phyloP scores from a whole-genome alignment of 2,113 vertebrate genomes.

The Emydura subglobosa region DNA sequence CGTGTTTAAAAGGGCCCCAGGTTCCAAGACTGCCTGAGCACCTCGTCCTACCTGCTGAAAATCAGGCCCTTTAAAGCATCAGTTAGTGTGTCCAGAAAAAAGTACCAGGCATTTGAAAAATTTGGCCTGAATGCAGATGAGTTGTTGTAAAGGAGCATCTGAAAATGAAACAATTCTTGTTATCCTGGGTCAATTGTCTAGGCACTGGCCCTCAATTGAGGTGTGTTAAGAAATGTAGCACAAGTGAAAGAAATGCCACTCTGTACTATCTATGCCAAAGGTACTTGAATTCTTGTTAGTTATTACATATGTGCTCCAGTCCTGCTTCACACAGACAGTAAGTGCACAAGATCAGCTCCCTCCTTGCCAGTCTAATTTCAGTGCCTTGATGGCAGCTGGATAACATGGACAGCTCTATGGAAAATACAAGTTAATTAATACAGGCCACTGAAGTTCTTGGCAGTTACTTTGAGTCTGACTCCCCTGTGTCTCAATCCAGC shows the following conservation, averaged over 20 bases:
- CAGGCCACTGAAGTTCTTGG: not conserved
- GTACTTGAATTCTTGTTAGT: not conserved
- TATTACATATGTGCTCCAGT: not conserved
- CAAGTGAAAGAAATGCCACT: rapidly evolving
- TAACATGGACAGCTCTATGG: no score
- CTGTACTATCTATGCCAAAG: not conserved
- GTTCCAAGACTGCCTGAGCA: not conserved
- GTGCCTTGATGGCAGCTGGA: not conserved
- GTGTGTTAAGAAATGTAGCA: not conserved
- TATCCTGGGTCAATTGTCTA: not conserved
- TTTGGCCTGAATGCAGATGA: rapidly evolving
- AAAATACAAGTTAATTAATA: not conserved
- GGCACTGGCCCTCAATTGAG: rapidly evolving
- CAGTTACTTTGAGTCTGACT: not conserved
- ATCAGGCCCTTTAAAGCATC: not conserved
- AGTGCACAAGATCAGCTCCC: not conserved
- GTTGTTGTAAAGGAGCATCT: not conserved
- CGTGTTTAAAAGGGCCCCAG: not conserved
- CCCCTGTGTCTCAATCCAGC: not conserved
- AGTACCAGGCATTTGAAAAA: not conserved
- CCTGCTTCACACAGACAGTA: not conserved
- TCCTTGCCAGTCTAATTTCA: not conserved
- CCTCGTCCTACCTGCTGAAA: not conserved
- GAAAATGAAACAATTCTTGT: not conserved
- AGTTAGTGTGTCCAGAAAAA: not conserved